Percentiles rank a stretch among this genome's conserved stretches.
These are phyloP conservation scores for Talpa occidentalis DNA, from an alignment of 2,113 vertebrate species.

Conservation along the genomic window DNA sequence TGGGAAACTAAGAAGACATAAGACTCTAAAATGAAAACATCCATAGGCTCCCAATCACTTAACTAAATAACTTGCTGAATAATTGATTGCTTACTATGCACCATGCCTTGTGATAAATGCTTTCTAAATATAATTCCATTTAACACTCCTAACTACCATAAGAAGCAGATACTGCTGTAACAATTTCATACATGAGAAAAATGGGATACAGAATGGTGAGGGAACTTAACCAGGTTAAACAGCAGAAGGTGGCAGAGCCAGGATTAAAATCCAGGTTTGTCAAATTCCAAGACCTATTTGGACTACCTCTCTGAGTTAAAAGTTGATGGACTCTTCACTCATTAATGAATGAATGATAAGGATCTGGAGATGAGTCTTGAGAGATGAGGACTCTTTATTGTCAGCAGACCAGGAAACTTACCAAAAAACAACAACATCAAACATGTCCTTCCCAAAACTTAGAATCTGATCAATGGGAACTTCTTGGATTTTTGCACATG, in stretches of 20 bases:
- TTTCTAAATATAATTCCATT: background rate
- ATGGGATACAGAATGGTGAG: background rate
- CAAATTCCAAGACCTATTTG: background rate
- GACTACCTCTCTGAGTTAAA: background rate
- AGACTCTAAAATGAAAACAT: background rate
- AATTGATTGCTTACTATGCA: background rate
- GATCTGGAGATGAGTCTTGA: too few species aligned
- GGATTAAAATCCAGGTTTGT: background rate
- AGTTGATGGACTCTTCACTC: background rate
- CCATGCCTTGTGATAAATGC: background rate
- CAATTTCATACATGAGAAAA: background rate
- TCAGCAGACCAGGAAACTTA: background rate
- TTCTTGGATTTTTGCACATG: background rate
- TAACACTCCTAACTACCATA: background rate
- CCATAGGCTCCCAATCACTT: background rate
- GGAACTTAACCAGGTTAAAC: background rate
- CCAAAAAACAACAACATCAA: background rate
- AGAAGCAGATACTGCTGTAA: background rate
- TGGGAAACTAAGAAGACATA: background rate
- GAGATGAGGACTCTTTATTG: background rate
- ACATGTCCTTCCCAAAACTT: background rate
- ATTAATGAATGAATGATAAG: background rate
- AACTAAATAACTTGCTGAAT: background rate
- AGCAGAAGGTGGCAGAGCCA: background rate
- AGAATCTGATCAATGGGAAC: background rate